phyloP scores from a whole-genome alignment of 2,113 vertebrate genomes.

The Panthera tigris region DNA sequence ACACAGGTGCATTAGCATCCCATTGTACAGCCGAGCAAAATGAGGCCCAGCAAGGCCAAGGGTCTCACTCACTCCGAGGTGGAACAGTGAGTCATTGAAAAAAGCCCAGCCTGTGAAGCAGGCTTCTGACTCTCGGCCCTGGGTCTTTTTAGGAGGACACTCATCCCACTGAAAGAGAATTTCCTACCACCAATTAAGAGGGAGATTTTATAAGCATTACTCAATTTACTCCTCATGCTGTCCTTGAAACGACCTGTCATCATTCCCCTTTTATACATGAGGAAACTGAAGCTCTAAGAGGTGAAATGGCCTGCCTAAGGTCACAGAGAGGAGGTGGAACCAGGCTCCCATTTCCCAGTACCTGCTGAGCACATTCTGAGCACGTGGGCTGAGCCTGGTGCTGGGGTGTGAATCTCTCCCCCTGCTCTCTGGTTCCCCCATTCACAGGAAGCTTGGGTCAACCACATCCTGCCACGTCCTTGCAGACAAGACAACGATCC shows the following conservation, averaged over 20 bases:
- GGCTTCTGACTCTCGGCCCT: neutral
- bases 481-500: slow-evolving; percentile 59
- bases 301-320: neutral
- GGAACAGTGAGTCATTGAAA: neutral
- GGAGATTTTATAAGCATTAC: neutral
- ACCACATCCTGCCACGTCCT: slow-evolving; percentile 73
- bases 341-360: neutral
- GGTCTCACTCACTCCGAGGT: neutral
- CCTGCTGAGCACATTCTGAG: neutral
- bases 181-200: neutral
- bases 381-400: neutral
- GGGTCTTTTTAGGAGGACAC: neutral
- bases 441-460: slow-evolving; percentile 71
- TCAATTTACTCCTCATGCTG: neutral
- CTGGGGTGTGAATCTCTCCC: neutral
- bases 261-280: neutral
- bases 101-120: neutral
- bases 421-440: slow-evolving; percentile 36
- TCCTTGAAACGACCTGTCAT: neutral
- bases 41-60: neutral
- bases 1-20: fast-evolving
- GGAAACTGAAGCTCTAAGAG: neutral
- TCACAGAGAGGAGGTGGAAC: neutral
- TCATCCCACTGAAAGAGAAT: neutral
- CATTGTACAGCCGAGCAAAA: neutral